phyloP scores from a whole-genome alignment of 92 coral and sea anemone genomes.

The Hydrozoanthus gracilis region DNA sequence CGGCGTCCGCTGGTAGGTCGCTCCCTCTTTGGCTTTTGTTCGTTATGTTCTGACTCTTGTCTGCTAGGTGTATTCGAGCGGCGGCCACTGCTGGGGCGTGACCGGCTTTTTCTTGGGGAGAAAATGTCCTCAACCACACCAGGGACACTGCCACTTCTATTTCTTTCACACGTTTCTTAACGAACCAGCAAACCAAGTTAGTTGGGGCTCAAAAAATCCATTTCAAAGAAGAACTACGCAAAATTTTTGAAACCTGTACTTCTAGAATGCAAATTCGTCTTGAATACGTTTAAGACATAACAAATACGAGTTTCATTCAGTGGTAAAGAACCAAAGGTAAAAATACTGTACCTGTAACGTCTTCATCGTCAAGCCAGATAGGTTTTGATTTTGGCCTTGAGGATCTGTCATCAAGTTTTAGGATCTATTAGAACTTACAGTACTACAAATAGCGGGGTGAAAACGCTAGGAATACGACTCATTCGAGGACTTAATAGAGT shows the following conservation, averaged over 20 bases:
- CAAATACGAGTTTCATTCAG: not conserved
- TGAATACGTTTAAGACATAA: not conserved
- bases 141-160: conserved; percentile 44
- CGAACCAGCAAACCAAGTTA: not conserved
- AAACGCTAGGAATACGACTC: not conserved
- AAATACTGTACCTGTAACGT: conserved; percentile 28
- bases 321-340: not conserved
- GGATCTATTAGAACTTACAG: not conserved
- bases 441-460: not conserved
- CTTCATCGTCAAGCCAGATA: conserved; percentile 74
- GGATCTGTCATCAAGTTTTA: conserved; percentile 3
- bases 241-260: no score
- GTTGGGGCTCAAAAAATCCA: not conserved
- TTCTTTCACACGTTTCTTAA: conserved; percentile 41
- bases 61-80: conserved; percentile 63
- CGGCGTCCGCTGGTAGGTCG: conserved; percentile 67
- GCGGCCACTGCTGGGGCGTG: conserved; percentile 73
- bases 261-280: no score
- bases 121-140: conserved; percentile 44
- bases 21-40: conserved; percentile 6
- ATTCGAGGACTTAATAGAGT: no score
- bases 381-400: conserved; percentile 83
- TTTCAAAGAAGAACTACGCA: no score
- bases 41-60: conserved; percentile 9
- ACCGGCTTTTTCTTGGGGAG: conserved; percentile 35